Evolutionary conservation across 2,797 vertebrate genomes (phyloP).

Genomic region (Epinephelus malabaricus): DNA sequence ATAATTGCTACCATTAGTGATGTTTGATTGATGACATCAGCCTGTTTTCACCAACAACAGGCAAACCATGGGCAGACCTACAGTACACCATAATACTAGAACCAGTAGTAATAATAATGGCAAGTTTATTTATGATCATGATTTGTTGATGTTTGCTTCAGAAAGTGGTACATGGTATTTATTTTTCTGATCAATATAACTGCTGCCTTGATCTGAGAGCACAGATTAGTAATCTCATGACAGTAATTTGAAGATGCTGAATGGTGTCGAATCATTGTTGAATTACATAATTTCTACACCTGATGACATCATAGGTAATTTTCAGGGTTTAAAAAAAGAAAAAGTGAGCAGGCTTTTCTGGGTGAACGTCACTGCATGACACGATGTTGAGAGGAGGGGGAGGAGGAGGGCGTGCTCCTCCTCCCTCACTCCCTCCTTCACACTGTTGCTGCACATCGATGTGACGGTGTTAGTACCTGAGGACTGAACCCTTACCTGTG

Average conservation of each 20-base stretch:
- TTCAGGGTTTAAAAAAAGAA: neutral
- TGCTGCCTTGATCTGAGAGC: neutral
- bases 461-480: constrained; percentile 58
- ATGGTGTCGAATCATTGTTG: neutral
- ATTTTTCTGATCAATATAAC: too few species aligned
- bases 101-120: too few species aligned
- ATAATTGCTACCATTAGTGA: too few species aligned
- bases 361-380: constrained; percentile 22
- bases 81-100: too few species aligned
- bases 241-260: neutral
- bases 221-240: neutral
- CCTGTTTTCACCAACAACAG: too few species aligned
- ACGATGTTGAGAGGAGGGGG: constrained; percentile 1
- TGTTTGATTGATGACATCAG: too few species aligned
- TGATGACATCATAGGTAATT: neutral
- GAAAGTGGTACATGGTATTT: too few species aligned
- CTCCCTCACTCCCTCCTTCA: neutral
- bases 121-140: too few species aligned
- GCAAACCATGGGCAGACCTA: too few species aligned
- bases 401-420: constrained; percentile 1
- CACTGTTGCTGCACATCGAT: constrained; percentile 18
- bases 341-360: neutral
- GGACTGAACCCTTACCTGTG: constrained; percentile 57
- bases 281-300: neutral
- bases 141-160: too few species aligned